Evolutionary conservation across 2,888 invertebrate species (phyloP), one percentile per base, ranked within the genome.

Genomic region (Melanchra persicariae): DNA sequence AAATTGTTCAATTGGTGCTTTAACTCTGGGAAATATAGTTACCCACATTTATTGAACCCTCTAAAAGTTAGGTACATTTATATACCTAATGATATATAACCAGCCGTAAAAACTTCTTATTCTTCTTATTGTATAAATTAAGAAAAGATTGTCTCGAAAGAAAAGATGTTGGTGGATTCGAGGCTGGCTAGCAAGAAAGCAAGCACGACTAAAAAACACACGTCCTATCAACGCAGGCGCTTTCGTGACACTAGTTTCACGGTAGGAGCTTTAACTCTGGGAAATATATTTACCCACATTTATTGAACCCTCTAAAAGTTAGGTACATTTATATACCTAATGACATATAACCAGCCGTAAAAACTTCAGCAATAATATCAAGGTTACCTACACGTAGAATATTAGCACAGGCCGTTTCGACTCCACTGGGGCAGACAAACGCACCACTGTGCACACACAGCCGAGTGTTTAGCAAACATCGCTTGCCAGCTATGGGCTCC

Each of bases 391-490:
- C n/a, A 22, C 1, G 24, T 47, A 47, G 59, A 1, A 55, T 59
- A 79, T 74, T 58, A 45, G 51, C 54, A 58, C 24, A 40, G 37
- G 66, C 47, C 40, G 37, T 49, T 75, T 66, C 52, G 30, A 60
- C 55, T 34, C 54, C 30, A 30, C 30, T 24, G 65, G 55, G 60
- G 34, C 26, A 70, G 58, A 74, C 76, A 71, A 84, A 71, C 69
- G 64, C 77, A 66, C 79, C 54, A 70, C 64, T 82, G 71, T 77
- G 52, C 64, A 82, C 61, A 83, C 67, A 77, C 30, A 64, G 52
- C 62, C 22, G 49, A 83, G 83, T 83, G 85, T 80, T 85, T 72
- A 65, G 74, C 79, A 82, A 83, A 84, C 65, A 83, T 58, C 67
- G 60, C 79, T 74, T 66, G 67, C 47, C 17, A 47, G 52, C 58